Base-by-base conservation (phyloP, 1,140 invertebrate genomes). In the Brachionus rubens region DNA sequence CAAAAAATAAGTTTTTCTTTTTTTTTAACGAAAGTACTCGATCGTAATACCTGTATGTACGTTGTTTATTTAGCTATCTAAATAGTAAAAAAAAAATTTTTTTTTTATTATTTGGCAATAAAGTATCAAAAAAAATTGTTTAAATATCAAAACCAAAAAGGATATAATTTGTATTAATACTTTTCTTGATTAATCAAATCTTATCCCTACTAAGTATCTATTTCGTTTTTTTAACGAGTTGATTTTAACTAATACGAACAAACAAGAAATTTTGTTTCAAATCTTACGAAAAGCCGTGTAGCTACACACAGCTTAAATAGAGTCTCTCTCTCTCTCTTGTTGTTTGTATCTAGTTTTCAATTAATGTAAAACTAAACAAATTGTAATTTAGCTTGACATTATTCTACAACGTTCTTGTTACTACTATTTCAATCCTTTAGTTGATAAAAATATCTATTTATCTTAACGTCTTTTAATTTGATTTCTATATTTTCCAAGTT, bases 341-440 rank as follows among this genome's bases (percentile, higher is more conserved):
- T n/a, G n/a, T n/a, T n/a, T n/a, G n/a, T n/a, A n/a, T n/a, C n/a
- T n/a, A n/a, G 30, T 59, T 33, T 59, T 36, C 54, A 36, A 59
- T 59, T 36, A 36, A 59, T 59, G 54, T 59, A 59, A 59, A 59
- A 59, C 54, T 59, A 59, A 59, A 59, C 54, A 33, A 59, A 59
- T 33, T n/a, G n/a, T 33, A 59, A 59, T 33, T 59, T 59, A 30
- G 28, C 12, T 59, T 59, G 54, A 59, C 54, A 59, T 59, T 59
- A 59, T 59, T 59, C 54, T 16, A 33, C 54, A 59, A 59, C 24
- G 50, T 54, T 36, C 33, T 36, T 36, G 33, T 54, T 54, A 54
- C 50, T 54, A 54, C 28, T 26, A 54, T 33, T 59, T 19, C n/a
- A 59, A 59, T 26, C n/a, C 12, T 24, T 54, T 54, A 10, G 30